Evolutionary conservation across 2,113 vertebrate genomes (phyloP).

Genomic region (Arizona elegans): DNA sequence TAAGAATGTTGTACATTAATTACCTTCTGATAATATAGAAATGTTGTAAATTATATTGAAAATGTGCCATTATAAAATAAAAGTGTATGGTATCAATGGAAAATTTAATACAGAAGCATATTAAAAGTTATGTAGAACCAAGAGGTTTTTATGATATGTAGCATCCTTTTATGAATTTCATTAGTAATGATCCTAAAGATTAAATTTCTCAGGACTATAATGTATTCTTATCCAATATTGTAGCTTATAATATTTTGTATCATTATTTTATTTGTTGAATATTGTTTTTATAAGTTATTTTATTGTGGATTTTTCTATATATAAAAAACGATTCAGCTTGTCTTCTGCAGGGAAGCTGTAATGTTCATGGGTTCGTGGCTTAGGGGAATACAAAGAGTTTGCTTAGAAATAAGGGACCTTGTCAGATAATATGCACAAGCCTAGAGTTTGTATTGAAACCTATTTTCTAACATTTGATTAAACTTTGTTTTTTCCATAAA

Average conservation of each 20-base stretch:
- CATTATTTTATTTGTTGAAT: neutral
- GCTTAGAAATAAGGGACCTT: neutral
- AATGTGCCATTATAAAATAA: neutral
- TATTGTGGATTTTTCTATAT: neutral
- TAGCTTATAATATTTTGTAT: neutral
- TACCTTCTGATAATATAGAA: neutral
- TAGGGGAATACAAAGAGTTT: neutral
- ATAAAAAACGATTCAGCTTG: neutral
- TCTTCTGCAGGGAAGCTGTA: neutral
- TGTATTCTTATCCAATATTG: neutral
- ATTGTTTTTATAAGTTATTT: neutral
- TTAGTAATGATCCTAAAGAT: neutral
- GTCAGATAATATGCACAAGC: neutral
- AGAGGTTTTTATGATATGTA: neutral
- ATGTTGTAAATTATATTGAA: neutral
- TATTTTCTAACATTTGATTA: neutral
- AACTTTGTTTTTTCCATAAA: constrained; percentile 7
- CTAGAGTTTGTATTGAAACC: neutral
- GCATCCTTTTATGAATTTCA: neutral
- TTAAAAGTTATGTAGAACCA: neutral
- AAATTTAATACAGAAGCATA: neutral
- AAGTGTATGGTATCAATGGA: neutral
- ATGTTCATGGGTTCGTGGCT: neutral
- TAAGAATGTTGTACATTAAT: neutral
- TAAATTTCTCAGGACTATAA: neutral